Evolutionary conservation across 1,140 invertebrate species (phyloP), one percentile per base, ranked within the genome.

Genomic region (Lutraria rhynchaena): DNA sequence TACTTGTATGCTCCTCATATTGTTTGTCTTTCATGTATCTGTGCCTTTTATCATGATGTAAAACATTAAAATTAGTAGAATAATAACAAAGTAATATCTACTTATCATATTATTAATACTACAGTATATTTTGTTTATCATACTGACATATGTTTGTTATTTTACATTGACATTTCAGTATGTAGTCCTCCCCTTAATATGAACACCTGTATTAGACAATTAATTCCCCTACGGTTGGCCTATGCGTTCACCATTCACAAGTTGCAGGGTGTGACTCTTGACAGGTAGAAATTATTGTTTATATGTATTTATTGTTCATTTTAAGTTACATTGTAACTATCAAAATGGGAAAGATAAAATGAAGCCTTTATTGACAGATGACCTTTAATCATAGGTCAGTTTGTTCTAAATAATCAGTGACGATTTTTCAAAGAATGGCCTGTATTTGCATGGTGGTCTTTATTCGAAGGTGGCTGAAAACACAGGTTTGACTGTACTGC

Each of bases 201-300:
- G 24, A 49, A 75, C 33, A 22, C 61, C 24, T 27, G 27, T 46
- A 37, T 24, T 15, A 75, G 57, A 44, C 41, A 75, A 19, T 58
- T 61, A 35, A 31, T 24, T 29, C 58, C 73, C 22, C 27, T 76
- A 11, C 31, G 37, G 58, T 37, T 49, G 0, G 73, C 37, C 11
- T 76, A 37, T 76, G 73, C 35, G 27, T 3, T 76, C 13, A 76
- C 35, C 29, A 76, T 76, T 31, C 73, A 76, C 22, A 76, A 76
- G 41, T 29, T 58, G 19, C 73, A 76, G 31, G 58, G 73, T 44
- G 63, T 76, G 73, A 76, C 57, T 24, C 55, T 63, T 0, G 58
- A 76, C 55, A 76, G 73, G 58, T 76, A 73, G 37, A 13, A 2
- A 37, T 35, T 9, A 35, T 29, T 13, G 3, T 3, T n/a, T 17